A percentile compares a stretch with the other conserved stretches of the same genome.
Evolutionary conservation across 2,797 vertebrate species (phyloP).

Genomic region (Brachymystax lenok): DNA sequence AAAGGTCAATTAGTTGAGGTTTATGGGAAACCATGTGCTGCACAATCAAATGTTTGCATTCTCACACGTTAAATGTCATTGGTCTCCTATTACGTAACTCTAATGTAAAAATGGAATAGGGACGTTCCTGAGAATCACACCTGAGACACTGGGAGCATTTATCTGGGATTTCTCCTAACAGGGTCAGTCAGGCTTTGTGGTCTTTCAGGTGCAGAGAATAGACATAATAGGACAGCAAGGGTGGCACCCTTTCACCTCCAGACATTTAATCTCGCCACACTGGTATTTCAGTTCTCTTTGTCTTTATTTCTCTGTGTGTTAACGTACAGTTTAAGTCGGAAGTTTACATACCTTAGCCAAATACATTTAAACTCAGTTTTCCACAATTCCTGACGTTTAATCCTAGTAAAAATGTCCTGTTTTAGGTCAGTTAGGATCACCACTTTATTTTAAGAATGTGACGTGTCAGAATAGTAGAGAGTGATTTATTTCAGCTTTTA

Average conservation of each 20-base stretch:
- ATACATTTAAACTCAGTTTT: too few species aligned
- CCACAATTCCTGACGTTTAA: too few species aligned
- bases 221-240: background rate
- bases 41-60: slow-evolving; percentile 21
- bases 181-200: slow-evolving; percentile 16
- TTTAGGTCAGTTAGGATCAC: too few species aligned
- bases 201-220: slow-evolving; percentile 7
- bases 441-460: too few species aligned
- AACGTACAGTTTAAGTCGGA: background rate
- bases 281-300: slow-evolving; percentile 7
- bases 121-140: slow-evolving; percentile 28
- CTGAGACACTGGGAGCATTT: slow-evolving; percentile 3
- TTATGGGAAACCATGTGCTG: background rate
- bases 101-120: slow-evolving; percentile 41
- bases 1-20: slow-evolving; percentile 1
- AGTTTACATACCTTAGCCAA: too few species aligned
- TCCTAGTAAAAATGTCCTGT: too few species aligned
- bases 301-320: slow-evolving; percentile 32
- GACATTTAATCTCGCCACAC: slow-evolving; percentile 38
- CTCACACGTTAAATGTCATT: background rate
- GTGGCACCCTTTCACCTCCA: slow-evolving; percentile 35
- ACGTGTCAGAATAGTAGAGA: too few species aligned
- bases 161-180: too few species aligned
- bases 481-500: too few species aligned
- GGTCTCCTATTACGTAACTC: too few species aligned